phyloP scores from a whole-genome alignment of 2,113 vertebrate genomes.

The Anthoscopus minutus region DNA sequence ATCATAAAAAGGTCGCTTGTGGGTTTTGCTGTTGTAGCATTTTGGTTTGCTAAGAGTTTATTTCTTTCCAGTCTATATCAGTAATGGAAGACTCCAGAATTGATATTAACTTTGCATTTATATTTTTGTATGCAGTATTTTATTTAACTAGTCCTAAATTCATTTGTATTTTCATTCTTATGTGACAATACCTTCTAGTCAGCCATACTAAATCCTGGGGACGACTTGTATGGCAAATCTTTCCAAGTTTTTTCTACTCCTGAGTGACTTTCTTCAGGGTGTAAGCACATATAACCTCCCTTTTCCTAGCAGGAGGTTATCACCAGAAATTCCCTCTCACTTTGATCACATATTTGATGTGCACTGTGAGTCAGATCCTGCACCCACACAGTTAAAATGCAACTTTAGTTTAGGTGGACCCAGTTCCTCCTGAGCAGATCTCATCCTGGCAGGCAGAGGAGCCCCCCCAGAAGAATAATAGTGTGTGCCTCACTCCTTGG shows the following conservation, averaged over 20 bases:
- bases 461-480: not conserved
- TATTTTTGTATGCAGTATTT: not conserved
- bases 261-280: not conserved
- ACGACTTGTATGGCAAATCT: not conserved
- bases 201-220: not conserved
- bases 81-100: not conserved
- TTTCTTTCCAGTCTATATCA: not conserved
- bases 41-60: not conserved
- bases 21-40: not conserved
- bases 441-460: not conserved
- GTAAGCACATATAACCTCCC: not conserved
- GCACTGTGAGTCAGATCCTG: not conserved
- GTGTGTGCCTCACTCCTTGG: not conserved
- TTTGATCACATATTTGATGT: not conserved
- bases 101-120: not conserved
- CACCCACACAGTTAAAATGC: not conserved
- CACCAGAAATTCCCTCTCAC: not conserved
- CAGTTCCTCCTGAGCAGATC: not conserved
- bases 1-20: not conserved
- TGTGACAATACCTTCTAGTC: not conserved
- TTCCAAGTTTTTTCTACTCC: not conserved
- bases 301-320: not conserved
- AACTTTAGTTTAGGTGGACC: not conserved
- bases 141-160: not conserved
- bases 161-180: not conserved